A percentile compares a stretch with the other conserved stretches of the same genome.
phyloP scores from a whole-genome alignment of 2,797 vertebrate genomes.

The Botia kubotai region DNA sequence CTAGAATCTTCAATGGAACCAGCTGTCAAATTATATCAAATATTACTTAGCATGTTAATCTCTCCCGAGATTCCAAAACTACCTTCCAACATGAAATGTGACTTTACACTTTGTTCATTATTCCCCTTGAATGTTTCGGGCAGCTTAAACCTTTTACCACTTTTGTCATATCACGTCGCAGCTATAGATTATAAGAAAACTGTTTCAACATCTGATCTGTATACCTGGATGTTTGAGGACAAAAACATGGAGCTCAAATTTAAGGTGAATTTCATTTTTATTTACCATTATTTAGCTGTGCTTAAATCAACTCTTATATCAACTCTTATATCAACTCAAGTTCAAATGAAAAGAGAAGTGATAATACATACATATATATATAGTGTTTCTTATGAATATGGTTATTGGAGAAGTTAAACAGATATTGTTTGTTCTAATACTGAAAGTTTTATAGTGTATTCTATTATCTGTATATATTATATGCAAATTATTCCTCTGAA shows the following conservation, averaged over 20 bases:
- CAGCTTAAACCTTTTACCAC: slow-evolving; percentile 2
- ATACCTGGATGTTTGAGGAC: no score
- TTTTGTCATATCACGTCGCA: background rate
- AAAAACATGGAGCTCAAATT: background rate
- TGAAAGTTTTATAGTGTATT: slow-evolving; percentile 7
- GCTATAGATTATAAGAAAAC: no score
- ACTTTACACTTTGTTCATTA: background rate
- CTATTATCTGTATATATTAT: slow-evolving; percentile 50
- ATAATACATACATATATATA: background rate
- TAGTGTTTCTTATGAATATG: background rate
- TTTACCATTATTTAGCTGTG: background rate
- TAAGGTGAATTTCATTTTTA: background rate
- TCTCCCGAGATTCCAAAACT: slow-evolving; percentile 7
- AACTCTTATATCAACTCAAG: background rate
- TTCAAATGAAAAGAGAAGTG: background rate
- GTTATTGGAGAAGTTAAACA: background rate
- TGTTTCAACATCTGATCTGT: background rate
- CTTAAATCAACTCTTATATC: background rate
- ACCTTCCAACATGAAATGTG: background rate
- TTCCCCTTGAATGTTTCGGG: slow-evolving; percentile 18
- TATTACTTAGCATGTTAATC: background rate
- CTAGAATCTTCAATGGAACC: background rate
- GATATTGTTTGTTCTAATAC: slow-evolving; percentile 16
- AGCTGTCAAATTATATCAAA: background rate
- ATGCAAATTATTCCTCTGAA: slow-evolving; percentile 52